phyloP scores from a whole-genome alignment of 2,888 invertebrate species.

The Alcis repandata region DNA sequence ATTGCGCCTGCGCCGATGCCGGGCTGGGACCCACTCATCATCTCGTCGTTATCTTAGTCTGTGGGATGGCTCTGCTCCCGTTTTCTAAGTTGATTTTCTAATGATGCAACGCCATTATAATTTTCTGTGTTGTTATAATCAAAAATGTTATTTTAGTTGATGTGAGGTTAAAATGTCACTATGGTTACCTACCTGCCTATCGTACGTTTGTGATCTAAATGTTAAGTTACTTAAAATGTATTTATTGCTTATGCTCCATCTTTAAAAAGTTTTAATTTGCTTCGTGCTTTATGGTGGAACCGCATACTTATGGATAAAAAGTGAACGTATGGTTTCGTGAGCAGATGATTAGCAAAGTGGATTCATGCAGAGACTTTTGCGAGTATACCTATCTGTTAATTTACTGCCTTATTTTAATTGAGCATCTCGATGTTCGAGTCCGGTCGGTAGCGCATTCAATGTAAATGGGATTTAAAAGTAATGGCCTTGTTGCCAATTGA shows the following conservation, averaged over 20 bases:
- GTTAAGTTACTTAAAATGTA: no score
- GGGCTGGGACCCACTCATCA: conserved; percentile 11
- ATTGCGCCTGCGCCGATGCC: not conserved
- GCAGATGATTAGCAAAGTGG: conserved; percentile 37
- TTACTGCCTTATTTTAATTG: conserved; percentile 83
- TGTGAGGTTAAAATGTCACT: no score
- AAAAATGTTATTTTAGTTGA: no score
- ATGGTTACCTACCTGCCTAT: no score
- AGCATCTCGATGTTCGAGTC: conserved; percentile 58
- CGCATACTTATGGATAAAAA: conserved; percentile 15
- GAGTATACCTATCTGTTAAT: conserved; percentile 70
- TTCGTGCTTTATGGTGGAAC: conserved; percentile 16
- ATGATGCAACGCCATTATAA: not conserved
- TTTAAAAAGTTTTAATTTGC: not conserved
- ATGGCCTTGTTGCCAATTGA: conserved; percentile 73
- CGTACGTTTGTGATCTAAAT: no score
- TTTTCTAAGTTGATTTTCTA: conserved; percentile 4
- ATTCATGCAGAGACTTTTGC: conserved; percentile 43
- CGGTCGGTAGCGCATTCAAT: conserved; percentile 76
- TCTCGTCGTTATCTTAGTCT: not conserved
- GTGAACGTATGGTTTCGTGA: conserved; percentile 31
- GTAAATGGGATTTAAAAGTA: conserved; percentile 77
- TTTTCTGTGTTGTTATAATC: no score
- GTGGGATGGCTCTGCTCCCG: conserved; percentile 6
- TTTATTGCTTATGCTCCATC: no score